Evolutionary conservation across 2,113 vertebrate genomes (phyloP).

Genomic region (Philantomba maxwellii): DNA sequence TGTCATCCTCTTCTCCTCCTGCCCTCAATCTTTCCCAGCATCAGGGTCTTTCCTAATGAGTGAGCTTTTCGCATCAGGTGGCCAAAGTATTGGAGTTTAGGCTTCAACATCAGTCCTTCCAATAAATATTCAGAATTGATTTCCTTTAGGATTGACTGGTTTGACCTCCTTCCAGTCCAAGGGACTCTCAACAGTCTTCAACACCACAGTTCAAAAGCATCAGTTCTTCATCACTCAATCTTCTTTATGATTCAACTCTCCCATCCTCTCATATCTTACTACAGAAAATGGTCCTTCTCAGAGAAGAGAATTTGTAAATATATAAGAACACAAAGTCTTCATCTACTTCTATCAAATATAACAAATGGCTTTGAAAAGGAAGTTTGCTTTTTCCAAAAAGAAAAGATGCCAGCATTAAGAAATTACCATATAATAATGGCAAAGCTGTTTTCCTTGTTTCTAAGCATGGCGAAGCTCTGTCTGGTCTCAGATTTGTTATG

Average conservation of each 20-base stretch:
- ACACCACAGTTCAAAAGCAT: background rate
- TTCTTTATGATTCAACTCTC: background rate
- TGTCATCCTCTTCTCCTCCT: background rate
- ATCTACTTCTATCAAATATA: background rate
- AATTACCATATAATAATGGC: background rate
- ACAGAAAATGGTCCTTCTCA: background rate
- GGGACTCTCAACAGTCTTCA: background rate
- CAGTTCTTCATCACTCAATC: background rate
- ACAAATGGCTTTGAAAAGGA: background rate
- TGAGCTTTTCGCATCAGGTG: fast-evolving
- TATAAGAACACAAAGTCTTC: background rate
- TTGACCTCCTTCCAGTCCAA: background rate
- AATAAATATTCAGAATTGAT: background rate
- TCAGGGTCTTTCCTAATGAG: background rate
- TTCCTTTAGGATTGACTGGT: background rate
- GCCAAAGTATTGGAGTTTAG: background rate
- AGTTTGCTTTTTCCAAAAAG: background rate
- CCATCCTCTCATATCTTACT: background rate
- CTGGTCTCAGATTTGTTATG: background rate
- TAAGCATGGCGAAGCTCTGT: background rate
- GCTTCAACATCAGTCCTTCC: background rate
- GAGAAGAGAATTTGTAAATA: background rate
- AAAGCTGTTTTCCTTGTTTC: background rate
- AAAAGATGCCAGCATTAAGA: background rate
- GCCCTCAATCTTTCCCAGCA: background rate